Conservation (phyloP, 2,888 invertebrate species). For the Idaea straminata region DNA sequence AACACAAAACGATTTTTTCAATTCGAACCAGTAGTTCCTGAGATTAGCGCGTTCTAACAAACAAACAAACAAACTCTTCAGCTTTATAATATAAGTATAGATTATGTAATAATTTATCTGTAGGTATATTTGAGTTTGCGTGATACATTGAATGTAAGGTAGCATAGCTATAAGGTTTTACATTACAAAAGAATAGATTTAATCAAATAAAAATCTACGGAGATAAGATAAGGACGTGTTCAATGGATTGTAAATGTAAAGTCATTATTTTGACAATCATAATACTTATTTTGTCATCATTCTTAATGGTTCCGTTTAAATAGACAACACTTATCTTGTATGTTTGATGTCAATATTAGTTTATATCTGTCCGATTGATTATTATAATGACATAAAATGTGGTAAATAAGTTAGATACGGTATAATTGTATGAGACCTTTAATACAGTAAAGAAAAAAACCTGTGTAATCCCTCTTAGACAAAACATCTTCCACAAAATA, state of each 20-base stretch:
- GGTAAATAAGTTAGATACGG: not conserved
- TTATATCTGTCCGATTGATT: not conserved
- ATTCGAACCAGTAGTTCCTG: too few relatives aligned
- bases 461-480: too few relatives aligned
- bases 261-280: not conserved
- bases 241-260: not conserved
- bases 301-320: not conserved
- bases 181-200: not conserved
- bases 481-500: too few relatives aligned
- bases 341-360: not conserved
- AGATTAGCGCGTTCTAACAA: too few relatives aligned
- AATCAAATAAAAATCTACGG: not conserved
- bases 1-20: too few relatives aligned
- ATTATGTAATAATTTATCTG: too few relatives aligned
- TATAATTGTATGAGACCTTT: not conserved
- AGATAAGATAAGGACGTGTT: not conserved
- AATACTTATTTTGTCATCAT: not conserved
- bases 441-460: too few relatives aligned
- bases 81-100: too few relatives aligned
- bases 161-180: not conserved
- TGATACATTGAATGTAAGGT: too few relatives aligned
- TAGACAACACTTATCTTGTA: not conserved
- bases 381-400: not conserved
- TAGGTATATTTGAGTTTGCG: too few relatives aligned
- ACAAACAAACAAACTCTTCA: too few relatives aligned